Evolutionary conservation across 2,888 invertebrate species (phyloP).

Genomic region (Drosophila infuscata): DNA sequence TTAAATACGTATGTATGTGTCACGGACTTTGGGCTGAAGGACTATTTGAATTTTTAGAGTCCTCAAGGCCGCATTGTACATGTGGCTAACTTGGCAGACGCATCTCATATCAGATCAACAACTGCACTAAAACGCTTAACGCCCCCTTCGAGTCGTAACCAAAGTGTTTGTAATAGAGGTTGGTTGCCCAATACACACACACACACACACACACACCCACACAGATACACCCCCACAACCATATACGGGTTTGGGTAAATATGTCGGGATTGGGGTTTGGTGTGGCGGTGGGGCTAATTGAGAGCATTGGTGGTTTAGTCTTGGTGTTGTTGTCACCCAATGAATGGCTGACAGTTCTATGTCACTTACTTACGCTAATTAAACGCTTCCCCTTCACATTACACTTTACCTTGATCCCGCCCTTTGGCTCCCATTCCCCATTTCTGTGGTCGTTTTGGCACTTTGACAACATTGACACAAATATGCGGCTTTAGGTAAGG

Average conservation of each 20-base stretch:
- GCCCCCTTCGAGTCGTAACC: constrained; percentile 40
- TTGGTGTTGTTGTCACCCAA: constrained; percentile 49
- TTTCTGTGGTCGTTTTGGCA: constrained; percentile 44
- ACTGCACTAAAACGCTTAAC: constrained; percentile 33
- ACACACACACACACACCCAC: neutral
- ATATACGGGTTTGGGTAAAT: neutral
- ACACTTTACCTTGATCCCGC: neutral
- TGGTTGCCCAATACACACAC: constrained; percentile 44
- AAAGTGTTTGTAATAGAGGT: constrained; percentile 64
- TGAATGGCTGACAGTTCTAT: constrained; percentile 57
- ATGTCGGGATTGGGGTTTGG: neutral
- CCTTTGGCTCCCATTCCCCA: neutral
- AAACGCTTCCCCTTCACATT: constrained; percentile 48
- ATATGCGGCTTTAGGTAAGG: constrained; percentile 38
- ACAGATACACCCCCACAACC: neutral
- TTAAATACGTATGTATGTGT: neutral
- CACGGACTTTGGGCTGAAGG: neutral
- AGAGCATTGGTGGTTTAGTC: constrained; percentile 16
- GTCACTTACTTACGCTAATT: constrained; percentile 79
- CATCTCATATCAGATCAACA: constrained; percentile 8
- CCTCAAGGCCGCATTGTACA: neutral
- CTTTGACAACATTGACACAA: constrained; percentile 63
- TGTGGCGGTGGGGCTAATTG: constrained; percentile 25
- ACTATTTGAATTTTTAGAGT: neutral
- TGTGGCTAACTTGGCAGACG: neutral